Base-by-base conservation (phyloP, 2,888 invertebrate species). In the Pasiphila rectangulata region DNA sequence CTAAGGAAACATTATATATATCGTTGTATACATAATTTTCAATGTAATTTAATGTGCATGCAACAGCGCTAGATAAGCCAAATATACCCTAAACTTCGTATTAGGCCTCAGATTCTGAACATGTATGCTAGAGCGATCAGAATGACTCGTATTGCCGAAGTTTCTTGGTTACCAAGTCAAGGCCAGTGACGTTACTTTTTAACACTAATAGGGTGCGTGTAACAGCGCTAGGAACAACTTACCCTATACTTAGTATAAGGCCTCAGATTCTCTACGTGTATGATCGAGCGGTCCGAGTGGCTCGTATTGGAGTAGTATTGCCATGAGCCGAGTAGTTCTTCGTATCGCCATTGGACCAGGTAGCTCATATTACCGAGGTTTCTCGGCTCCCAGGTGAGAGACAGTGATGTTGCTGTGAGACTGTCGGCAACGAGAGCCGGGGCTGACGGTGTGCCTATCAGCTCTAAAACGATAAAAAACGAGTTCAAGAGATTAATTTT, bases 241-340 rank as follows among this genome's bases (percentile, higher is more conserved):
- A 97, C 97, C 90, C 94, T 92, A 74, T 98, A 98, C 72, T 95
- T 95, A 0, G 96, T 95, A 72, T 95, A 97, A 0, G 98, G 97
- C 58, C 94, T 92, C 36, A 98, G 87, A 59, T 94, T 92, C 56
- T 94, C 93, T 4, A 97, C 93, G 16, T 91, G 90, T 60, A 94
- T 94, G 25, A 92, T 91, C 13, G 91, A 90, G 59, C 91, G 74
- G 60, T 92, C 90, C 1, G 91, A 90, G 90, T 94, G 93, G 36
- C 92, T 92, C 62, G 92, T 92, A 69, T 94, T 94, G 34, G 93
- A 90, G 72, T 94, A 95, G 74, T 94, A 95, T 71, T 95, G 94
- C 97, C 97, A 97, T 13, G 92, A 90, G 37, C 91, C 92, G 2
- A 92, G 91, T 27, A 91, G 75, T 59, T 92, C 92, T 59, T 93